phyloP scores from a whole-genome alignment of 2,888 invertebrate species.

The Lamellibrachia satsuma region DNA sequence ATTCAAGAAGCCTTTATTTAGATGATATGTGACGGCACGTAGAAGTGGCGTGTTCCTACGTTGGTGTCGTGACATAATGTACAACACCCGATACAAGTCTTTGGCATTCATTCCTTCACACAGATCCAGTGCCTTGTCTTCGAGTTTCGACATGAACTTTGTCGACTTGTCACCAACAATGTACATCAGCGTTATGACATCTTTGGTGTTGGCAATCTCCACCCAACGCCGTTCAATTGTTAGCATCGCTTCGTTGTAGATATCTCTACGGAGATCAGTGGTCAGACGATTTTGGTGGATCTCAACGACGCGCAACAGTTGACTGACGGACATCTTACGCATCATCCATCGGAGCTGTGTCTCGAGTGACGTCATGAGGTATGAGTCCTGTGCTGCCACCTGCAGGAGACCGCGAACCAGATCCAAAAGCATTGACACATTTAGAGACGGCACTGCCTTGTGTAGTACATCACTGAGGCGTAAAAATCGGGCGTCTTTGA shows the following conservation, averaged over 20 bases:
- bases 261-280: constrained; percentile 24
- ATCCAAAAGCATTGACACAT: constrained; percentile 2
- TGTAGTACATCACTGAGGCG: background rate
- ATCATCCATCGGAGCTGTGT: constrained; percentile 28
- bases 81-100: constrained; percentile 23
- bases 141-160: constrained; percentile 21
- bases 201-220: constrained; percentile 21
- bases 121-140: constrained; percentile 13
- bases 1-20: constrained; percentile 14
- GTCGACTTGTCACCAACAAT: background rate
- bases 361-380: constrained; percentile 28
- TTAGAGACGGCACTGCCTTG: background rate
- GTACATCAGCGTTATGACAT: constrained; percentile 28
- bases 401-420: background rate
- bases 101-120: constrained; percentile 24
- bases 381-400: constrained; percentile 17
- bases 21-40: background rate
- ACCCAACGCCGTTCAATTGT: background rate
- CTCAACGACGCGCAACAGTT: background rate
- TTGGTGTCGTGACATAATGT: constrained; percentile 25
- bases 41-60: constrained; percentile 23
- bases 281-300: constrained; percentile 28
- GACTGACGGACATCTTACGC: background rate
- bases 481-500: background rate
- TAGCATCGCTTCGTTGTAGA: constrained; percentile 1